Evolutionary conservation across 53 echinoderm and acorn worm genomes (phyloP), one percentile per base, ranked within the genome.

Genomic region (Echinarachnius parma): DNA sequence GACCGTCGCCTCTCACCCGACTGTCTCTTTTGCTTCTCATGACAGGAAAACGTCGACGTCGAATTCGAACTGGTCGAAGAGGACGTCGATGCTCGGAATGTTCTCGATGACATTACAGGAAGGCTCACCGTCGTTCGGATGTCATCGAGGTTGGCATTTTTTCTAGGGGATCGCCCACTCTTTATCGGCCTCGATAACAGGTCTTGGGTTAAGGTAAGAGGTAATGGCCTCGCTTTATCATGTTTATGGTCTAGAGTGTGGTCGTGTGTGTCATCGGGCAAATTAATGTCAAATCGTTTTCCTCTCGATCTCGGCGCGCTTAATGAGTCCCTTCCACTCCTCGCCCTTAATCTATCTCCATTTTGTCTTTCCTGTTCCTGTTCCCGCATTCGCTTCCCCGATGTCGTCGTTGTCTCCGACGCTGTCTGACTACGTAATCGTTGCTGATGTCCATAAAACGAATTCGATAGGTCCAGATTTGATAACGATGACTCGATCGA

Each of bases 21-120:
- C 45, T 64, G 44, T 45, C 27, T 52, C 34, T 46, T 48, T 15
- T 53, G 14, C 32, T 72, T 57, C 9, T 56, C 56, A 15, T 72
- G 74, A 44, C 74, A 72, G 36, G 74, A 72, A 36, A 72, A 72
- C 28, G 74, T 9, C 18, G 57, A 72, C 26, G 28, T 26, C 29
- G 57, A 28, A 25, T 25, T 7, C 2, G 55, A 56, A 34, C 56
- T 56, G 1, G 57, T 27, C 5, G 74, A 72, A 0, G 39, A 65
- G 4, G 65, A 50, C n/a, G n/a, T n/a, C n/a, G n/a, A n/a, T 24
- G 69, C 2, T 34, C 69, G 50, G 21, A 31, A n/a, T n/a, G n/a
- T 31, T 34, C 69, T 50, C 49, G 69, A 32, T 52, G 69, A n/a
- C 7, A 52, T 37, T 45, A 44, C 9, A 14, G 74, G 26, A 37